Evolutionary conservation across 2,888 invertebrate genomes (phyloP), one percentile per base, ranked within the genome.

Genomic region (Idaea dimidiata): DNA sequence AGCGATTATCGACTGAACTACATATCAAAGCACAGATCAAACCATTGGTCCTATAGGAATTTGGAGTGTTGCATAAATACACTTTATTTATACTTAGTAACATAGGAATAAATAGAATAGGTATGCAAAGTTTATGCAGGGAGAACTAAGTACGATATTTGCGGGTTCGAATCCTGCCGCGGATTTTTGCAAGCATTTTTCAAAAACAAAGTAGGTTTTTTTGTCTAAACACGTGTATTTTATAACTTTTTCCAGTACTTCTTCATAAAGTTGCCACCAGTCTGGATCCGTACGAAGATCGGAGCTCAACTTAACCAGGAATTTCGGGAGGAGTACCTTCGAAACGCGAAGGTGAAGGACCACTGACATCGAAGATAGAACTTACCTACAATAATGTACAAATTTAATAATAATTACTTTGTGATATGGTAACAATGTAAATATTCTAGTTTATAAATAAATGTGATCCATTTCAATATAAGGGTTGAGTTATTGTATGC

Each of bases 251-350:
- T 93, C 59, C 87, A 93, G 93, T 92, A 93, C 67, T 94, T 94
- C 78, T 88, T 95, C 73, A 89, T 93, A 0, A 89, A 93, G 62
- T 71, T 95, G 16, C 82, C 93, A 0, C 96, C 96, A 0, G 93
- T 93, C 16, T 95, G 95, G 95, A 71, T 95, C 1, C 87, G 96
- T 68, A 94, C 90, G 59, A 93, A 94, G 73, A 80, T 95, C 33
- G 95, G 95, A 1, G 89, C 88, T 10, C 74, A 86, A 3, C 75
- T 96, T 74, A 95, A 95, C 80, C 81, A 92, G 69, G 81, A 85
- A 16, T 94, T 96, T 71, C 86, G 95, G 14, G 82, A 91, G 55
- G 96, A 96, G 71, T 95, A 96, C 79, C 87, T 94, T 57, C 84
- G 85, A 32, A 91, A 87, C 61, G 74, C 74, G 17, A 86, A 82